Conservation (phyloP, 2,888 invertebrate genomes). For the Meteorus colon region DNA sequence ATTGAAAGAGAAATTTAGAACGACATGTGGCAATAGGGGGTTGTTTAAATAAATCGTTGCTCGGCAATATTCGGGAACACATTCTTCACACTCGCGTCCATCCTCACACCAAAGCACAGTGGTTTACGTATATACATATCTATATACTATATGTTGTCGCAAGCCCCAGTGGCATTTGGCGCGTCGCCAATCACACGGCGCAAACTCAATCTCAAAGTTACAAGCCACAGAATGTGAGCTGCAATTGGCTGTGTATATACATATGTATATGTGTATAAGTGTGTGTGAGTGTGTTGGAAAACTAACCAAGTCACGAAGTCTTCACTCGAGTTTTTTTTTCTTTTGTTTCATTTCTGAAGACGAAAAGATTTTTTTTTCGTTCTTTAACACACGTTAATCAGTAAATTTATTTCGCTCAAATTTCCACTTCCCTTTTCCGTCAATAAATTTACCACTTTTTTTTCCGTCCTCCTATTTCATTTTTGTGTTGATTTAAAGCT, state of each 20-base stretch:
- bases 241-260: background rate
- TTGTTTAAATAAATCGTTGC: slow-evolving; percentile 19
- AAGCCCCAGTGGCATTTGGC: slow-evolving; percentile 27
- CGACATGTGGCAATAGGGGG: background rate
- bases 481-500: slow-evolving; percentile 6
- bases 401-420: slow-evolving; percentile 5
- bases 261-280: background rate
- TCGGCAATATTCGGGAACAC: slow-evolving; percentile 4
- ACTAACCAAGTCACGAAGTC: slow-evolving; percentile 10
- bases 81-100: slow-evolving; percentile 20
- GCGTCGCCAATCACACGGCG: slow-evolving; percentile 30
- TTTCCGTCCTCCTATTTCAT: background rate
- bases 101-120: background rate
- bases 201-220: slow-evolving; percentile 33
- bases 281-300: background rate
- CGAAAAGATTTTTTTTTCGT: background rate
- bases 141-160: slow-evolving; percentile 18
- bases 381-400: slow-evolving; percentile 4
- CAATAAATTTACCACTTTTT: background rate
- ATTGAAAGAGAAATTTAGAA: background rate
- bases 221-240: slow-evolving; percentile 12
- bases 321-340: background rate
- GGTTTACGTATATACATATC: background rate
- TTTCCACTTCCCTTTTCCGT: background rate
- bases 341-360: background rate